A percentile compares a stretch with the other conserved stretches of the same genome.
These are phyloP conservation scores for Noctua janthe DNA, from an alignment of 2,888 invertebrate species.

Conservation along the genomic window DNA sequence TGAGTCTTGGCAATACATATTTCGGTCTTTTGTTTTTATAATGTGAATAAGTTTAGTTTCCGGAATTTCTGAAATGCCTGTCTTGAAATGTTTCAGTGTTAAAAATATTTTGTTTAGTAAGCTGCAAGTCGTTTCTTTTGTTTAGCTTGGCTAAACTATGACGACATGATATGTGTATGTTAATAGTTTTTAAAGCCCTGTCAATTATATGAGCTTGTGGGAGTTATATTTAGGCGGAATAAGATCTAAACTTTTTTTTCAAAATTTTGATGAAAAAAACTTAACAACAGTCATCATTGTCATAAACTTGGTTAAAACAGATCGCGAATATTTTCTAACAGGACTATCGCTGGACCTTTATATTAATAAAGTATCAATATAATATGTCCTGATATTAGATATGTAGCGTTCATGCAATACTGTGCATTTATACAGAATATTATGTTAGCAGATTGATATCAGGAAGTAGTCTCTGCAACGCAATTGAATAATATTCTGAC, in stretches of 20 bases:
- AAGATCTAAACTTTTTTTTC: not conserved
- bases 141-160: not conserved
- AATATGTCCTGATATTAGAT: not conserved
- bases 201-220: not conserved
- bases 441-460: constrained; percentile 5
- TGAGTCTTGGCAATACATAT: constrained; percentile 66
- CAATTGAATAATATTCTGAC: not conserved
- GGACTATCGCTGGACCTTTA: not conserved
- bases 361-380: not conserved
- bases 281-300: not conserved
- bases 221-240: not conserved
- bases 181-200: not conserved
- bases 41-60: constrained; percentile 45
- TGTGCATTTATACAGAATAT: not conserved
- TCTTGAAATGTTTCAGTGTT: constrained; percentile 26
- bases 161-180: not conserved
- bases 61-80: constrained; percentile 41
- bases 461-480: constrained; percentile 5
- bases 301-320: not conserved
- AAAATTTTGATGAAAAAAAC: too few species aligned
- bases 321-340: not conserved
- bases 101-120: constrained; percentile 26
- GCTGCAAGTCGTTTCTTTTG: not conserved
- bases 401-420: not conserved
- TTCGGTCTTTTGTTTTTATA: constrained; percentile 48